Evolutionary conservation across 1,140 invertebrate species (phyloP).

Genomic region (Macrobrachium nipponense): DNA sequence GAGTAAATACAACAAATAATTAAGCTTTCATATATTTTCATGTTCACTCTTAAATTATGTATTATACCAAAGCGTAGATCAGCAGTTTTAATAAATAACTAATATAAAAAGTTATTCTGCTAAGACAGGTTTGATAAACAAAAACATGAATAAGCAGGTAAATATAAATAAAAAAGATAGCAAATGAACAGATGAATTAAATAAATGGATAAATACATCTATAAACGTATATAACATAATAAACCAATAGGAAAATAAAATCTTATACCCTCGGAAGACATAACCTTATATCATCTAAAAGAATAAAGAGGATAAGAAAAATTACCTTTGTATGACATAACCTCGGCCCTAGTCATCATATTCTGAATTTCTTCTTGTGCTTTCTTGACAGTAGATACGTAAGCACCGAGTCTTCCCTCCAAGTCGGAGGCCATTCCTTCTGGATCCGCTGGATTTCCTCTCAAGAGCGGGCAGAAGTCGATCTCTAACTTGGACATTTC

Average conservation of each 20-base stretch:
- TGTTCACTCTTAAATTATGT: background rate
- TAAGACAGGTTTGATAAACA: too few species aligned
- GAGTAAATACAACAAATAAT: slow-evolving; percentile 5
- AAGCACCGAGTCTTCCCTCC: slow-evolving; percentile 74
- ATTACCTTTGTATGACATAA: slow-evolving; percentile 65
- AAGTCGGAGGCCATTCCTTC: slow-evolving; percentile 74
- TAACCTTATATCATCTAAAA: too few species aligned
- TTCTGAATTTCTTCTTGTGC: slow-evolving; percentile 79
- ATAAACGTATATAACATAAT: too few species aligned
- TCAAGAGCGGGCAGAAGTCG: slow-evolving; percentile 83
- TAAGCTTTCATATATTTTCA: background rate
- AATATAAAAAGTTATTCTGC: too few species aligned
- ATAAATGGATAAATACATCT: too few species aligned
- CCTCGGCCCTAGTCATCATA: slow-evolving; percentile 77
- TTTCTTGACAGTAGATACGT: slow-evolving; percentile 75
- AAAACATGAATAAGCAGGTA: too few species aligned
- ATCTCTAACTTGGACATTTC: slow-evolving; percentile 81
- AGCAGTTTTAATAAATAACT: too few species aligned
- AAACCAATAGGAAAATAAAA: too few species aligned
- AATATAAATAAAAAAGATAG: too few species aligned
- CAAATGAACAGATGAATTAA: too few species aligned
- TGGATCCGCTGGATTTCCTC: slow-evolving; percentile 74
- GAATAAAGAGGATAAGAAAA: too few species aligned
- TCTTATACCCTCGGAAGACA: too few species aligned
- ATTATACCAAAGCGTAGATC: background rate